These are phyloP conservation scores for Echinometra lucunter DNA, from an alignment of 53 echinoderm and acorn worm species.

Conservation along the genomic window DNA sequence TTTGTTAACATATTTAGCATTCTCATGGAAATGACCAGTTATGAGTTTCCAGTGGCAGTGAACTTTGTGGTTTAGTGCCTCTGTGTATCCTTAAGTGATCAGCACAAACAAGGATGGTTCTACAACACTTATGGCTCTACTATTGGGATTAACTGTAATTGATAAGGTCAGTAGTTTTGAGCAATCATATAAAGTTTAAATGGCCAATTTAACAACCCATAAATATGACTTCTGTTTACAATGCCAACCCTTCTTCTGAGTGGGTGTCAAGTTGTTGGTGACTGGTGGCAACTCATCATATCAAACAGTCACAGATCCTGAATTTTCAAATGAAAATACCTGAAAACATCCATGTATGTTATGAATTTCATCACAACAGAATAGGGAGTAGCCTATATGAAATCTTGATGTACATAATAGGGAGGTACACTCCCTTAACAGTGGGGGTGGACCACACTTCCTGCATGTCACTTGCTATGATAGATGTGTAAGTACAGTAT, in stretches of 20 bases:
- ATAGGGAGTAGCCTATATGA: not conserved
- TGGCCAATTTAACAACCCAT: not conserved
- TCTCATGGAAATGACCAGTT: not conserved
- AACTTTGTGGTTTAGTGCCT: not conserved
- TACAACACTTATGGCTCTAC: not conserved
- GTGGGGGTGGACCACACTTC: not conserved
- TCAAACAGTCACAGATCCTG: not conserved
- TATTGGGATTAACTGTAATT: not conserved
- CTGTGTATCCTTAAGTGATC: slow-evolving; percentile 21
- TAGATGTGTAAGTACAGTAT: not conserved
- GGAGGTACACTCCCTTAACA: not conserved
- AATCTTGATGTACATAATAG: not conserved
- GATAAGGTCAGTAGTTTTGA: not conserved
- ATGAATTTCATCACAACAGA: not conserved
- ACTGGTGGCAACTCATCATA: too few species aligned
- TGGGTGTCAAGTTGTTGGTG: not conserved
- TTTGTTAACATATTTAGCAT: not conserved
- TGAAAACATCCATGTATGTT: not conserved
- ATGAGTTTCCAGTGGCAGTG: not conserved
- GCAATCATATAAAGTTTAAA: not conserved
- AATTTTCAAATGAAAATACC: not conserved
- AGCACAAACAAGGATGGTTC: not conserved
- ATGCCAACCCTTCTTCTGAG: not conserved
- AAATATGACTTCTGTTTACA: not conserved
- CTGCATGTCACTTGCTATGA: not conserved